Base-by-base conservation (phyloP, 2,888 invertebrate species). In the Neuroscelio doddi region DNA sequence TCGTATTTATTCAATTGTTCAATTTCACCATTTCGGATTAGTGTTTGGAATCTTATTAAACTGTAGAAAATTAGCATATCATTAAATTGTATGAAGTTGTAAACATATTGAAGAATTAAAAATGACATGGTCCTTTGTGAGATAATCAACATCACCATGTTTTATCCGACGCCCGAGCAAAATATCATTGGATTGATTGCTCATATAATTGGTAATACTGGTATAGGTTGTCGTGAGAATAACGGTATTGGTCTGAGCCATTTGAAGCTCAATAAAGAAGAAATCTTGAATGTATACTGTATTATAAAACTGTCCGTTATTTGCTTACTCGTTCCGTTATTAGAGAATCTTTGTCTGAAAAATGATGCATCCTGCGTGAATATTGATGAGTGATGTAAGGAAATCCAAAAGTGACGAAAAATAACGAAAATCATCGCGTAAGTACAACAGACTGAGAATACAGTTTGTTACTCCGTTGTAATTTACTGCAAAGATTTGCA, bases 261-360 rank as follows among this genome's bases (percentile, higher is more conserved):
- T 65, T 72, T 71, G 73, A 76, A 74, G 71, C 74, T 76, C 75
- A 76, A 74, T 70, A 73, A 69, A 58, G 72, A 75, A 71, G 57
- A 65, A 73, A 72, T 75, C 74, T 78, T 79, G 71, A 68, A 77
- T 80, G 80, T 81, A 77, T 77, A 78, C 77, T 77, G 75, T 72
- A 75, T 71, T 49, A 79, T 74, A 77, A 61, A 76, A 75, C 64
- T 75, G 77, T 79, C 78, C 72, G 77, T 80, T 80, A 78, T 74
- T 74, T 78, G 78, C 81, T 81, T 77, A 75, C 74, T 78, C 77
- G 75, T 78, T 80, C 71, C 74, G 76, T 79, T 64, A 71, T 74
- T 78, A 78, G 76, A 69, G 65, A 77, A 76, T 69, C 69, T 72
- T 73, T 66, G 73, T 73, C 75, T 21, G 12, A 45, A 1, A 9